Conservation (phyloP, 2,888 invertebrate genomes). For the Erebia aethiops region DNA sequence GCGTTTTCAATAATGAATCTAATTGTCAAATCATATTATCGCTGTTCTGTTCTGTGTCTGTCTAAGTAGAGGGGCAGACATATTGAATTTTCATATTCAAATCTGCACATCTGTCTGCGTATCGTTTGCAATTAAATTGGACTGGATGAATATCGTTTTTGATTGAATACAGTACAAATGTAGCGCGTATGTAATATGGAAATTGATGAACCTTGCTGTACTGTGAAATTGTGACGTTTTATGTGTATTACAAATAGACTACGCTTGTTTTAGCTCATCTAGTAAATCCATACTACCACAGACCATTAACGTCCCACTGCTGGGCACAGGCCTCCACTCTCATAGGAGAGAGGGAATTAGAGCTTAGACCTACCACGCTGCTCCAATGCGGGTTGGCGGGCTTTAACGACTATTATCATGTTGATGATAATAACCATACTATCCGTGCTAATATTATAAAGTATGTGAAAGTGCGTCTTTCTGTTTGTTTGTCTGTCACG, state of each 20-base stretch:
- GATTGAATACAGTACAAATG: conserved; percentile 13
- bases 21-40: conserved; percentile 2
- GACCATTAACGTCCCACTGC: too few species aligned
- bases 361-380: too few species aligned
- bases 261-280: neutral
- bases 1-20: neutral
- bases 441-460: too few species aligned
- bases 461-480: too few species aligned
- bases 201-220: neutral
- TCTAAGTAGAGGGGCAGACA: neutral
- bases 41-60: too few species aligned
- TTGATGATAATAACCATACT: too few species aligned
- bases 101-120: neutral
- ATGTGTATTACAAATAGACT: neutral
- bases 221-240: neutral
- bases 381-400: too few species aligned
- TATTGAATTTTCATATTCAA: conserved; percentile 17
- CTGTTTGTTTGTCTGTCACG: too few species aligned
- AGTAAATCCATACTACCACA: too few species aligned
- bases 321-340: too few species aligned
- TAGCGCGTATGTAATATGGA: neutral
- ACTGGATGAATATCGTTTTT: conserved; percentile 20
- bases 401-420: too few species aligned
- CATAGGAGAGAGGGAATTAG: too few species aligned
- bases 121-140: conserved; percentile 23